phyloP scores from a whole-genome alignment of 1,140 invertebrate species.

The Hermetia illucens region DNA sequence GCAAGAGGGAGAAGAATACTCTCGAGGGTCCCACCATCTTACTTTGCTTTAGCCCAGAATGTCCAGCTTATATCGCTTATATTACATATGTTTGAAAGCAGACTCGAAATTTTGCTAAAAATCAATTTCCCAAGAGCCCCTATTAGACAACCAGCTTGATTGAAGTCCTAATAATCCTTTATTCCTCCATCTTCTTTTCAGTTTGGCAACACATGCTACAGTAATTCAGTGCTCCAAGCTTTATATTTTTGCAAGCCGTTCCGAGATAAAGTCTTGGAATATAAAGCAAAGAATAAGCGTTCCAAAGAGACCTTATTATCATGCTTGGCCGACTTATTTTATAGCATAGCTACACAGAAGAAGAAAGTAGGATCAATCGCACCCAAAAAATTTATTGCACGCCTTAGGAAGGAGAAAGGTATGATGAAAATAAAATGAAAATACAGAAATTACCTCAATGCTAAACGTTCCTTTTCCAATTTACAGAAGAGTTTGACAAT shows the following conservation, averaged over 20 bases:
- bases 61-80: too few relatives aligned
- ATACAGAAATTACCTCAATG: not conserved
- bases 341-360: slow-evolving; percentile 98
- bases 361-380: slow-evolving; percentile 99
- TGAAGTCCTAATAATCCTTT: slow-evolving; percentile 3
- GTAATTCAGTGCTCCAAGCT: slow-evolving; percentile 98
- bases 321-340: slow-evolving; percentile 95
- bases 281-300: slow-evolving; percentile 94
- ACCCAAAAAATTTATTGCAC: slow-evolving; percentile 98
- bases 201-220: slow-evolving; percentile 99
- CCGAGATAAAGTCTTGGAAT: slow-evolving; percentile 94
- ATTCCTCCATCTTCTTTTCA: slow-evolving; percentile 34
- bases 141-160: too few relatives aligned
- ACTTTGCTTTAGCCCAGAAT: too few relatives aligned
- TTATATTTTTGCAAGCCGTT: slow-evolving; percentile 99
- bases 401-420: slow-evolving; percentile 98
- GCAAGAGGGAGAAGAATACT: too few relatives aligned
- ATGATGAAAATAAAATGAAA: slow-evolving; percentile 1
- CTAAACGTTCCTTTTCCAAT: slow-evolving; percentile 14
- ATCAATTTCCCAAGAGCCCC: too few relatives aligned
- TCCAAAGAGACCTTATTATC: slow-evolving; percentile 96
- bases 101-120: too few relatives aligned
- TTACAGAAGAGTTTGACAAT: slow-evolving; percentile 96
- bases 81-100: too few relatives aligned
- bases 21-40: too few relatives aligned